Base-by-base conservation (phyloP, 1,140 invertebrate genomes). In the Trissolcus basalis region DNA sequence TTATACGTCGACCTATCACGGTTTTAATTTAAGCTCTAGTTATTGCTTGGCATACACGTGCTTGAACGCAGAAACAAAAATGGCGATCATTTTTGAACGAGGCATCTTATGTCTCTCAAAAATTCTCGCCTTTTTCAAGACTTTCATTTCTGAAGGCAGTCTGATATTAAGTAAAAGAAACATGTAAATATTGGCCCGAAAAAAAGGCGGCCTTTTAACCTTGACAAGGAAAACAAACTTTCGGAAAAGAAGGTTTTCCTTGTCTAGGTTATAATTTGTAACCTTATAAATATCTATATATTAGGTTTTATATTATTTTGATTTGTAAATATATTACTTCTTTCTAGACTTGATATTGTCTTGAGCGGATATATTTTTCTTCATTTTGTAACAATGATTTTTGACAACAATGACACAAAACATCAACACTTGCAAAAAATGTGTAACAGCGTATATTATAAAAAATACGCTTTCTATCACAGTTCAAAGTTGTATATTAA, bases 21-120 rank as follows among this genome's bases (percentile, higher is more conserved):
- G 77, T 27, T 27, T 27, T 27, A 27, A 79, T 84, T 85, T 84
- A 86, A 86, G 79, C 82, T 86, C 83, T 86, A 85, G 79, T 86
- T 86, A 84, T 85, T 86, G 83, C 83, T 84, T 81, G 77, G 83
- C 79, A 84, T 83, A 83, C 82, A 85, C 83, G 82, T 84, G 71
- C 50, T 76, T 80, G 70, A 83, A 85, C 43, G 77, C 68, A 60
- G 77, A 81, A 68, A 65, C 36, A 45, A 67, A 4, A 13, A 35
- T 51, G 9, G 33, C 19, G 19, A 27, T 6, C 1, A 27, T 6
- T 27, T 27, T 27, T 27, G 2, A 27, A 27, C 6, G 6, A 27
- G 19, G 6, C 19, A 27, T 27, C n/a, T n/a, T n/a, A n/a, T 27
- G 19, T 27, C 19, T 1, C 12, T 44, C 15, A 39, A 39, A 39